Percentiles rank a stretch among this genome's conserved stretches.
These are phyloP conservation scores for Merops nubicus DNA, from an alignment of 2,113 vertebrate species.

Conservation along the genomic window DNA sequence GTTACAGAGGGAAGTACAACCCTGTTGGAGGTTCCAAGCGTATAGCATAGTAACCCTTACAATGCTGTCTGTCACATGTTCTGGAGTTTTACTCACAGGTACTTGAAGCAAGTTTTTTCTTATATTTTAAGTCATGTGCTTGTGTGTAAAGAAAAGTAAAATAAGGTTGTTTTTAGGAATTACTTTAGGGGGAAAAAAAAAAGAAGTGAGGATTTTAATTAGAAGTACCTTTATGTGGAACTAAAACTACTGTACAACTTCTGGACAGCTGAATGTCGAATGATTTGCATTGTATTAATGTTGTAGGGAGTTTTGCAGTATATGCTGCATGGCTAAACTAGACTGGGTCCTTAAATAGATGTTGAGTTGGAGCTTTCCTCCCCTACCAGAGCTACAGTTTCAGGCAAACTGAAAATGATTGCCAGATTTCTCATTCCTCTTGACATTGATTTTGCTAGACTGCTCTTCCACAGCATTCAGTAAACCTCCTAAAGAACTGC, in stretches of 20 bases:
- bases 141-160: neutral
- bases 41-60: neutral
- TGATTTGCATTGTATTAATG: neutral
- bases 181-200: neutral
- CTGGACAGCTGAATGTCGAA: neutral
- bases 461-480: neutral
- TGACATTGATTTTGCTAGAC: neutral
- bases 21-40: neutral
- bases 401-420: neutral
- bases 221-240: neutral
- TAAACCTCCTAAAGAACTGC: neutral
- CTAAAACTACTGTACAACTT: neutral
- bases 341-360: neutral
- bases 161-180: neutral
- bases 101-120: neutral
- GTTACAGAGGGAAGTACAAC: neutral
- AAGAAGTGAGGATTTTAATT: neutral
- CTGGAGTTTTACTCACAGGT: neutral
- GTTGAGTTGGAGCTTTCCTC: neutral
- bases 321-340: neutral
- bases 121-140: neutral
- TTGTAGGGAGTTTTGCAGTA: neutral
- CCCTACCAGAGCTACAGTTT: neutral
- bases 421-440: neutral
- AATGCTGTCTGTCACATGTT: fast-evolving